These are phyloP conservation scores for Brachyopa scutellaris DNA, from an alignment of 2,888 invertebrate genomes.

Conservation along the genomic window DNA sequence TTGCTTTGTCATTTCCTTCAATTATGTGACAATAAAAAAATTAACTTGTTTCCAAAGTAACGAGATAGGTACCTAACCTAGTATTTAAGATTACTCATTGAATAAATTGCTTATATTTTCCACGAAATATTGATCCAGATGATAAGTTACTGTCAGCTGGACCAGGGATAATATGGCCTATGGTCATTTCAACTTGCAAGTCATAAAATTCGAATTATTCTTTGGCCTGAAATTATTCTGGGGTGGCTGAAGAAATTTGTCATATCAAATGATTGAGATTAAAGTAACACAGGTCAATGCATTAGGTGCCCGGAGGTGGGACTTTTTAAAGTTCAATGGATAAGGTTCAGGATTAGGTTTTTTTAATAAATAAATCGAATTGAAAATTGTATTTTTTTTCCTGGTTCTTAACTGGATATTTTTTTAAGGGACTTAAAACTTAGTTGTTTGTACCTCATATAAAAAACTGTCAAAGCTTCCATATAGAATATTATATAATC, in stretches of 20 bases:
- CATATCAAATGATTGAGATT: constrained; percentile 18
- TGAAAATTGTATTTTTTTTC: too few relatives aligned
- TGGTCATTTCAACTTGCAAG: constrained; percentile 6
- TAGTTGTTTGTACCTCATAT: too few relatives aligned
- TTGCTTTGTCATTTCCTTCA: neutral
- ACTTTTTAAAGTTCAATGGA: neutral
- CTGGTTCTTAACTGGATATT: too few relatives aligned
- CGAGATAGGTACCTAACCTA: neutral
- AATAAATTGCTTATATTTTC: constrained; percentile 14
- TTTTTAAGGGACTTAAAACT: too few relatives aligned
- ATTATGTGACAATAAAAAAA: constrained; percentile 4
- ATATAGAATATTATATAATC: too few relatives aligned
- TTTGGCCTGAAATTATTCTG: neutral
- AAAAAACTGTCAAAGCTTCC: too few relatives aligned
- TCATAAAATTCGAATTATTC: constrained; percentile 12
- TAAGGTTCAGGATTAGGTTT: too few relatives aligned
- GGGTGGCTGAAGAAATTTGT: constrained; percentile 8
- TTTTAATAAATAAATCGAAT: too few relatives aligned
- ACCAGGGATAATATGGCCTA: neutral
- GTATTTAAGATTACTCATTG: constrained; percentile 7
- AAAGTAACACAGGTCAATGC: neutral
- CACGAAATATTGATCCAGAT: neutral
- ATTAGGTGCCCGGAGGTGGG: neutral
- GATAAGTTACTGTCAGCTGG: constrained; percentile 13
- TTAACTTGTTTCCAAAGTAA: neutral